Base-by-base conservation (phyloP, 1,140 invertebrate genomes). In the Drosophila sproati region DNA sequence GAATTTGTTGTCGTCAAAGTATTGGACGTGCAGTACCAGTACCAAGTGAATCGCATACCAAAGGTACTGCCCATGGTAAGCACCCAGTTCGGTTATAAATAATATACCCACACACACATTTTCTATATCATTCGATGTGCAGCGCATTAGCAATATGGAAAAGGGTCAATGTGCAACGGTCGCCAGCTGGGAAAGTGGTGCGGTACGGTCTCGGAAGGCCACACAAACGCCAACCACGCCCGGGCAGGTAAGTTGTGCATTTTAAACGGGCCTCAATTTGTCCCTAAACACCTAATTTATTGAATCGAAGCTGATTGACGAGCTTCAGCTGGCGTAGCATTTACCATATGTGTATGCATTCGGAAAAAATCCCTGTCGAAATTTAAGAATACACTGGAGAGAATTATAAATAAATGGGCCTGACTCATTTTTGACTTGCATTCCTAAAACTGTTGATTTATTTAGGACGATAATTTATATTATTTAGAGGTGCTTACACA, bases 1-100 rank as follows among this genome's bases (percentile, higher is more conserved):
- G 97, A 98, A 93, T 98, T 97, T 90, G 96, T 97, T 0, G 95
- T 97, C 20, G 96, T 97, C 5, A 96, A 96, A 92, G 96, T 96
- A 2, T 87, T 97, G 55, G 95, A 96, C 79, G 94, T 96, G 39
- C 94, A 95, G 72, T 95, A 96, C 77, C 94, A 95, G 72, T 95
- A 96, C 78, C 95, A 96, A 89, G 92, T 94, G 73, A 95, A 95
- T 67, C 92, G 93, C 66, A 92, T 93, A 93, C 94, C 93, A 35
- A 94, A 93, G 90, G 94, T 95, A 60, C 94, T 95, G 80, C 95
- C 95, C 69, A 94, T 95, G 94, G 95, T 96, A 93, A 94, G 91
- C 73, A 60, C 64, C 66, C 39, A 43, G 34, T 34, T 34, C 5
- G 34, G 34, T 5, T 34, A 90, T 87, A 89, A 80, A 66, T 91